Base-by-base conservation (phyloP, 2,113 vertebrate species). In the Hymenochirus boettgeri region DNA sequence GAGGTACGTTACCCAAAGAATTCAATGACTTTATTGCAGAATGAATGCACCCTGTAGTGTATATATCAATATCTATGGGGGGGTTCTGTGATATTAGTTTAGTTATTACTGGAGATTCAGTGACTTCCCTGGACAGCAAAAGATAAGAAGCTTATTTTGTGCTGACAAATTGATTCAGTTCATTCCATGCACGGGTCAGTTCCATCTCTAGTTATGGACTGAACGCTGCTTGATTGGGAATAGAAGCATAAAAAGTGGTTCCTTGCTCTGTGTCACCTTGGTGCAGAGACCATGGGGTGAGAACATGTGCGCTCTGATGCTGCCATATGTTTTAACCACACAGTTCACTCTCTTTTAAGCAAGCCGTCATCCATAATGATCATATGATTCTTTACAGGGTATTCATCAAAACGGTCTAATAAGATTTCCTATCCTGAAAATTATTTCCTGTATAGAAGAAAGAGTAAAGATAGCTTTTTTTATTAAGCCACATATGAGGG, bases 71-170 rank as follows among this genome's bases (percentile, higher is more conserved):
- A 35, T 35, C 10, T 3, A 35, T 12, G 15, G 33, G 15, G 33
- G 10, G 9, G 33, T 35, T 45, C 57, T 47, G 26, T 24, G 22
- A 23, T 39, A 29, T 35, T 51, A 19, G 55, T 29, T 23, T 46
- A 19, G 46, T 59, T 35, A 17, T 52, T 29, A 47, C 9, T 42
- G 12, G 22, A 12, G 29, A 57, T 29, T 17, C 56, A 37, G 27
- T n/a, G 27, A 33, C 64, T 59, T 45, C 57, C 31, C 64, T 67
- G 64, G 56, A 67, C 46, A 59, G 31, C 55, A 13, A 67, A 56
- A 59, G 64, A 67, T 67, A 67, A 66, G 63, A 57, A 29, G 64
- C 47, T 67, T 67, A 59, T 67, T 67, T 67, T 57, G 37, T 59
- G 64, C 31, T 35, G 52, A 33, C 39, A 19, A 67, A 67, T 67